Conservation (phyloP, 1,140 invertebrate genomes). For the Drosophila fuyamai region DNA sequence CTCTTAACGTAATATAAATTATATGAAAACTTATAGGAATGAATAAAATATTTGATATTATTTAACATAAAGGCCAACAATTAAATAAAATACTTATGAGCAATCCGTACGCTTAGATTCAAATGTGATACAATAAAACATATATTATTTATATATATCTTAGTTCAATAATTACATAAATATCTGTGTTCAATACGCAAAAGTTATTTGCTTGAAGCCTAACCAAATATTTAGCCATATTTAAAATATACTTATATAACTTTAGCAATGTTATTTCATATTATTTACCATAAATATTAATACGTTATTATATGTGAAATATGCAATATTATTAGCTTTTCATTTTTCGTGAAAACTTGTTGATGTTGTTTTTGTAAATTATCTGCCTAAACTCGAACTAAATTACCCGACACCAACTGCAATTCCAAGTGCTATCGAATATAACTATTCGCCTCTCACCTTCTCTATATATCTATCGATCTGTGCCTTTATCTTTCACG, state of each 20-base stretch:
- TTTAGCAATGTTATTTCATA: slow-evolving; percentile 24
- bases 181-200: slow-evolving; percentile 3
- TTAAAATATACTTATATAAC: slow-evolving; percentile 28
- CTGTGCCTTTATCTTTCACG: slow-evolving; percentile 24
- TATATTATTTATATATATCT: not conserved
- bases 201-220: slow-evolving; percentile 32
- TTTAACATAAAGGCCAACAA: not conserved
- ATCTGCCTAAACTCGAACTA: slow-evolving; percentile 71
- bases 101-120: not conserved
- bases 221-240: slow-evolving; percentile 23
- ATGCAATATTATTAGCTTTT: slow-evolving; percentile 36
- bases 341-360: slow-evolving; percentile 56
- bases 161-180: not conserved
- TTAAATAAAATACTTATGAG: not conserved
- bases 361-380: slow-evolving; percentile 83
- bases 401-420: slow-evolving; percentile 55
- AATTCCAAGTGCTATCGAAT: slow-evolving; percentile 40
- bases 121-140: not conserved
- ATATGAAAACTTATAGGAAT: too few relatives aligned
- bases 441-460: slow-evolving; percentile 35
- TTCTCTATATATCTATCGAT: slow-evolving; percentile 23
- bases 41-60: too few relatives aligned
- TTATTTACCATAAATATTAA: slow-evolving; percentile 40
- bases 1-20: not conserved
- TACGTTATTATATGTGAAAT: slow-evolving; percentile 34